phyloP scores from a whole-genome alignment of 2,797 vertebrate genomes.

The Luscinia luscinia region DNA sequence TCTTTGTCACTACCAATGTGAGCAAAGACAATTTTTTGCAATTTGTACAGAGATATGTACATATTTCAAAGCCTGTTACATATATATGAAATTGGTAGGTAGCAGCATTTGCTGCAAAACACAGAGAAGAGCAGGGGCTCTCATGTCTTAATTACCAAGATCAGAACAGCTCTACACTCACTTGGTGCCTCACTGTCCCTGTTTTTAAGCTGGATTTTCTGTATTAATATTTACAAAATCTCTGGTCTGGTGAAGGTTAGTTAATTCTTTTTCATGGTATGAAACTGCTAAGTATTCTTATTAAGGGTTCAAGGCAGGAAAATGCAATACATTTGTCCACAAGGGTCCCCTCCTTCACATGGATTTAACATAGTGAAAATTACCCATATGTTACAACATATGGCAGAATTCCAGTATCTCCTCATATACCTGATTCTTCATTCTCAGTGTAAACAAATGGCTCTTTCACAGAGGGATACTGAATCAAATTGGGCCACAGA shows the following conservation, averaged over 20 bases:
- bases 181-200: background rate
- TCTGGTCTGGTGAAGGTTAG: background rate
- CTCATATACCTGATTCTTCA: constrained; percentile 36
- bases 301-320: background rate
- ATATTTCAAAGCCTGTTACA: background rate
- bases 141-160: background rate
- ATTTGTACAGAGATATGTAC: background rate
- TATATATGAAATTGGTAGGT: background rate
- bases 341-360: background rate
- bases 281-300: background rate
- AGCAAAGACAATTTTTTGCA: background rate
- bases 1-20: background rate
- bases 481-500: constrained; percentile 41
- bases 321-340: background rate
- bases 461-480: constrained; percentile 27
- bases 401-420: constrained; percentile 37
- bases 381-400: constrained; percentile 60
- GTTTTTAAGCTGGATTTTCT: background rate
- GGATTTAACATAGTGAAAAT: constrained; percentile 22
- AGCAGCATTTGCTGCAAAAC: background rate
- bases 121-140: background rate
- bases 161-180: background rate
- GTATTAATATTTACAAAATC: background rate
- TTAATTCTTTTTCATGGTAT: background rate
- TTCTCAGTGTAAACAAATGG: constrained; percentile 25